Evolutionary conservation across 2,113 vertebrate species (phyloP).

Genomic region (Platichthys stellatus): DNA sequence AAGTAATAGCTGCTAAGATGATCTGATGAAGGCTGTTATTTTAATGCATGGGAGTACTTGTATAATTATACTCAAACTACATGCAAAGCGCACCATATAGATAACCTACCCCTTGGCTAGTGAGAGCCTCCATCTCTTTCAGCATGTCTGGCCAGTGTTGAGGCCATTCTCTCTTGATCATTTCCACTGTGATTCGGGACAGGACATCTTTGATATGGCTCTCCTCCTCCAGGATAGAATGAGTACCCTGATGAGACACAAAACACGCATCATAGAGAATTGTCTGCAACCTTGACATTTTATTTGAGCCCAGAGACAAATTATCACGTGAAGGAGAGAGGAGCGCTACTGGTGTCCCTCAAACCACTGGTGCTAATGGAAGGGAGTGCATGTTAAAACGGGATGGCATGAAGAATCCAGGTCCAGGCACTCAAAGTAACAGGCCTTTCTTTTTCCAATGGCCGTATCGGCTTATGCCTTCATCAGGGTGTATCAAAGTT

Average conservation of each 20-base stretch:
- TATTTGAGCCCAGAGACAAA: too few relatives aligned
- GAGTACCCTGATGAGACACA: conserved; percentile 86
- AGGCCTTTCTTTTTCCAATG: too few relatives aligned
- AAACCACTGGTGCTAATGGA: too few relatives aligned
- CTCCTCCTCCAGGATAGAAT: conserved; percentile 92
- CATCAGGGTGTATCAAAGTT: conserved; percentile 56
- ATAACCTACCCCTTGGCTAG: conserved; percentile 89
- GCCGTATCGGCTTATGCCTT: too few relatives aligned
- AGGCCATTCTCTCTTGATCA: conserved; percentile 99
- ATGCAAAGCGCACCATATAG: neutral
- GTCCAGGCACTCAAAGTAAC: too few relatives aligned
- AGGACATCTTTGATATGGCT: conserved; percentile 96
- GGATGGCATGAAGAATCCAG: too few relatives aligned
- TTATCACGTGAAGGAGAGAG: too few relatives aligned
- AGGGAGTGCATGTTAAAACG: too few relatives aligned
- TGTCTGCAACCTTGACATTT: neutral
- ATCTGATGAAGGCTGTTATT: conserved; percentile 2
- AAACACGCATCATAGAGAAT: conserved; percentile 5
- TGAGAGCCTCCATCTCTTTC: conserved; percentile 92
- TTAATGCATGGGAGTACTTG: conserved; percentile 5
- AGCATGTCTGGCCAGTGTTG: conserved; percentile 98
- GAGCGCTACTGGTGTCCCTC: neutral
- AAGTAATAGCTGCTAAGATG: neutral
- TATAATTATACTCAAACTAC: conserved; percentile 30
- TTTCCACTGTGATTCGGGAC: conserved; percentile 95